Evolutionary conservation across 1,140 invertebrate species (phyloP), one percentile per base, ranked within the genome.

Genomic region (Diorhabda sublineata): DNA sequence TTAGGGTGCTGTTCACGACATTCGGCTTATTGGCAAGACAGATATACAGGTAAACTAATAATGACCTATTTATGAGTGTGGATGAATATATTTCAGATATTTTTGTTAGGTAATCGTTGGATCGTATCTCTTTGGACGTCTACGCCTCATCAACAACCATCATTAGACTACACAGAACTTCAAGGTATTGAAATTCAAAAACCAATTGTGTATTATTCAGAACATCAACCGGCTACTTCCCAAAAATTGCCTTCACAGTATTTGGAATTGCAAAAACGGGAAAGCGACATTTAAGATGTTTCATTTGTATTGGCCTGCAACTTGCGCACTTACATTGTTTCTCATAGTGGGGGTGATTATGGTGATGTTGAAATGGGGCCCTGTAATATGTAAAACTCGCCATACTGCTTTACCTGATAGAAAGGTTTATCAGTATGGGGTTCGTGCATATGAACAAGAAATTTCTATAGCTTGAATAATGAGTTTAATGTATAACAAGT

Each of bases 131-230:
- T 94, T 76, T 95, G 91, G 91, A 90, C 91, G 8, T 85, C 89
- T 56, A 91, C 91, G 9, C 92, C 93, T 0, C 88, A 92, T 73
- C 89, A 92, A 68, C 91, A 92, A 78, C 91, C 91, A n/a, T 89
- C 93, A 5, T 78, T 95, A 11, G 92, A 94, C 80, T 86, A 91
- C 26, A 88, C 88, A 1, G 91, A 93, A 80, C 78, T 94, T 0
- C 87, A 91, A 72, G 69, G 69, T 47, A 72, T 73, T 69, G 5
- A 72, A 63, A 58, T 80, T 26, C 74, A 76, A 66, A 76, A 75
- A 41, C 75, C 75, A 62, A 76, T 82, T 67, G 79, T 80, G 43
- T 74, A 80, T 9, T 81, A 73, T 75, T 77, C 73, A 3, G 76
- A 68, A 58, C 52, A 74, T 73, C 71, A 72, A 61, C 57, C 74